These are phyloP conservation scores for Galeruca laticollis DNA, from an alignment of 2,888 invertebrate species.

Conservation along the genomic window DNA sequence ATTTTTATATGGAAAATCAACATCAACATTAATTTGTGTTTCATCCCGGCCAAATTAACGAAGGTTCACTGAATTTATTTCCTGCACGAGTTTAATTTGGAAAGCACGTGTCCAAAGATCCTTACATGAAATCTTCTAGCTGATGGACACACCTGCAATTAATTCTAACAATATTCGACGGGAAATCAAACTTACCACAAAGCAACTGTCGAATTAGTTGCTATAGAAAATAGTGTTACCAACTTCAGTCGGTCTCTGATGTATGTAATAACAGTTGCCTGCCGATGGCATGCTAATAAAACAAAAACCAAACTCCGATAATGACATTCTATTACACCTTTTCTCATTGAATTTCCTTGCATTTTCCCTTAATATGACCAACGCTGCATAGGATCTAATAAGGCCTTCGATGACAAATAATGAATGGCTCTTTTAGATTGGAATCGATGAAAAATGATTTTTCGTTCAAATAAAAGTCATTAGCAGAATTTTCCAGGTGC, in stretches of 20 bases:
- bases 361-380: slow-evolving; percentile 15
- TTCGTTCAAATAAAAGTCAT: slow-evolving; percentile 6
- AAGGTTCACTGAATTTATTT: no score
- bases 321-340: slow-evolving; percentile 36
- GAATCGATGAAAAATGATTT: slow-evolving; percentile 20
- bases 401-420: slow-evolving; percentile 14
- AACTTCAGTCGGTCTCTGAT: background rate
- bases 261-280: background rate
- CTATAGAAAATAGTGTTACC: no score
- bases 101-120: no score
- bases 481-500: background rate
- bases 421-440: slow-evolving; percentile 10
- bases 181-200: no score
- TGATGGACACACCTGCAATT: no score
- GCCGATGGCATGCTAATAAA: slow-evolving; percentile 20
- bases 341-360: slow-evolving; percentile 19
- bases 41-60: no score
- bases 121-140: no score
- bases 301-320: slow-evolving; percentile 29
- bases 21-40: no score
- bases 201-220: no score
- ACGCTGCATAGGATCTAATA: slow-evolving; percentile 18
- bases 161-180: no score
- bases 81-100: no score
- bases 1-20: no score